These are phyloP conservation scores for Tetraneura akinire DNA, from an alignment of 1,140 invertebrate species.

Conservation along the genomic window DNA sequence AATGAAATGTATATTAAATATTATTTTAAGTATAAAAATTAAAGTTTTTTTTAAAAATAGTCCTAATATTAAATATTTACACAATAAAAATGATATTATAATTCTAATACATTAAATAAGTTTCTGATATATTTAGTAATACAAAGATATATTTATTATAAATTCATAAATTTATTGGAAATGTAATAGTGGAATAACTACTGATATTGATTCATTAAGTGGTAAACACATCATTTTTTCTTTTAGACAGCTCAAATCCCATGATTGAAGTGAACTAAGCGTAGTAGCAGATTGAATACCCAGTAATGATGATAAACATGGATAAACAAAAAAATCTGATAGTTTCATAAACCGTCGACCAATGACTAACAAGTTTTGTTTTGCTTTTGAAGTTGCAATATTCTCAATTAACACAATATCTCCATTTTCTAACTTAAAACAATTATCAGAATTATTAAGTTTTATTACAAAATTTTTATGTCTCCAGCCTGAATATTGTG, in stretches of 20 bases:
- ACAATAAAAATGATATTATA: no score
- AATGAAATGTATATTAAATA: no score
- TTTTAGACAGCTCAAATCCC: background rate
- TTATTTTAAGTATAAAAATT: no score
- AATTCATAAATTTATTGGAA: no score
- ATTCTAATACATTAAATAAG: no score
- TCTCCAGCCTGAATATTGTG: background rate
- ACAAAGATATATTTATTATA: no score
- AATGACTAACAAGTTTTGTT: background rate
- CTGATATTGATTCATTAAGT: background rate
- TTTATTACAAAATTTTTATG: background rate
- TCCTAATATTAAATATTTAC: no score
- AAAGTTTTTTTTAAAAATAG: no score
- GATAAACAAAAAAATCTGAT: background rate
- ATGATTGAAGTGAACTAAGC: background rate
- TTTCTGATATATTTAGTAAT: no score
- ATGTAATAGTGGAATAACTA: constrained; percentile 7
- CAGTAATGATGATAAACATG: background rate
- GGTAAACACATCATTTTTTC: background rate
- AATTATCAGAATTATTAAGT: background rate
- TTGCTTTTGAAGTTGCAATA: background rate
- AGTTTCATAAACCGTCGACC: background rate
- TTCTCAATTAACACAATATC: background rate
- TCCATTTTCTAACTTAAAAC: background rate
- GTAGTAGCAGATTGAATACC: background rate